A percentile compares a stretch with the other conserved stretches of the same genome.
phyloP scores from a whole-genome alignment of 2,797 vertebrate genomes.

The Sardinella longiceps region DNA sequence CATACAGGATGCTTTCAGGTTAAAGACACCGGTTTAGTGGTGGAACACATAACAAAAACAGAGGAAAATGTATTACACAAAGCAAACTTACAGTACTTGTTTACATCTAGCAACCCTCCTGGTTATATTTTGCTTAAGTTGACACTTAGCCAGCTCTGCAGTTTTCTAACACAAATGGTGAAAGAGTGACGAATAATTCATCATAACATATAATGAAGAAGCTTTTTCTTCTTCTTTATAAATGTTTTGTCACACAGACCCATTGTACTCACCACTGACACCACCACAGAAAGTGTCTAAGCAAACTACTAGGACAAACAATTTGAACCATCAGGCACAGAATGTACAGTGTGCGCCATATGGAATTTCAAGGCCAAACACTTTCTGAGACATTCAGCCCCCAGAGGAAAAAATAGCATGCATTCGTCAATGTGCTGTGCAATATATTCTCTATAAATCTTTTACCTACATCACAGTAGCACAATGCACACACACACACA shows the following conservation, averaged over 20 bases:
- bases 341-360: background rate
- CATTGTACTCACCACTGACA: background rate
- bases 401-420: background rate
- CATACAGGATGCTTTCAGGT: background rate
- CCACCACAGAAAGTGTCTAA: background rate
- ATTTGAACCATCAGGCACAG: background rate
- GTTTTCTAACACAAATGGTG: background rate
- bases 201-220: background rate
- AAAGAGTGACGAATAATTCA: slow-evolving; percentile 17
- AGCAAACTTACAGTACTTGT: too few species aligned
- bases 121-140: background rate
- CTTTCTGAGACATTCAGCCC: background rate
- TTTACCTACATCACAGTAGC: background rate
- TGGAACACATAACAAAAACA: too few species aligned
- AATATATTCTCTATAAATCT: background rate
- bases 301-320: background rate
- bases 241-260: background rate
- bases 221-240: background rate
- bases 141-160: background rate
- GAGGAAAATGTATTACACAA: too few species aligned
- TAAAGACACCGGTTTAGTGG: too few species aligned
- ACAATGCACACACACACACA: background rate
- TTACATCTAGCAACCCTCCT: too few species aligned
- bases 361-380: background rate
- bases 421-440: background rate